These are phyloP conservation scores for Eulemur rufifrons DNA, from an alignment of 2,113 vertebrate genomes.

Conservation along the genomic window DNA sequence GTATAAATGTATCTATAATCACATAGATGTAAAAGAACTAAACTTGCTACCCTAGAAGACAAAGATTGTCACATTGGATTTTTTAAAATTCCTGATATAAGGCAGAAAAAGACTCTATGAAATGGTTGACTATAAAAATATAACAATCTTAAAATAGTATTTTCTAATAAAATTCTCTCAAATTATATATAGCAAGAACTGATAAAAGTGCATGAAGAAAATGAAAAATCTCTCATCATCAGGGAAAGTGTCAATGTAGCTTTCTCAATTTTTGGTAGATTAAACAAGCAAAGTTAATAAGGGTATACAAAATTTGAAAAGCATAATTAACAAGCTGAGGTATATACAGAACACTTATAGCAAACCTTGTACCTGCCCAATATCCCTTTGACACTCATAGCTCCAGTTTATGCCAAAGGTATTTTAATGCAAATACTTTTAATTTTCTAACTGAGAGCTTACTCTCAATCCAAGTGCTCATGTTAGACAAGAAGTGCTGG, in stretches of 20 bases:
- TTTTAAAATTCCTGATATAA: not conserved
- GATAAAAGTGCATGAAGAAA: not conserved
- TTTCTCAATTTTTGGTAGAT: not conserved
- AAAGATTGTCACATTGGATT: not conserved
- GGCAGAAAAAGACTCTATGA: not conserved
- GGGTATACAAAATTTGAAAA: not conserved
- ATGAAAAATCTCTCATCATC: not conserved
- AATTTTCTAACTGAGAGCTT: not conserved
- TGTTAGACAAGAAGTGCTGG: not conserved
- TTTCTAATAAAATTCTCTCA: not conserved
- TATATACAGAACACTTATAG: too few relatives aligned
- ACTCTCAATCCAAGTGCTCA: not conserved
- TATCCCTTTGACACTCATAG: not conserved
- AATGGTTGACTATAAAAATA: not conserved
- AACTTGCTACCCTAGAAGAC: not conserved
- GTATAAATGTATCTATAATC: not conserved
- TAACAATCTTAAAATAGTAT: not conserved
- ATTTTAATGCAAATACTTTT: not conserved
- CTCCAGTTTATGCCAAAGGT: not conserved
- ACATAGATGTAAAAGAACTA: not conserved
- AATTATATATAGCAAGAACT: too few relatives aligned
- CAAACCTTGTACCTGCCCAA: not conserved
- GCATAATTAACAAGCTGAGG: not conserved
- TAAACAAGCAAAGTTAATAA: not conserved
- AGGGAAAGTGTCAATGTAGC: not conserved